These are phyloP conservation scores for Sebastes flavidus DNA, from an alignment of 2,797 vertebrate species.

Conservation along the genomic window DNA sequence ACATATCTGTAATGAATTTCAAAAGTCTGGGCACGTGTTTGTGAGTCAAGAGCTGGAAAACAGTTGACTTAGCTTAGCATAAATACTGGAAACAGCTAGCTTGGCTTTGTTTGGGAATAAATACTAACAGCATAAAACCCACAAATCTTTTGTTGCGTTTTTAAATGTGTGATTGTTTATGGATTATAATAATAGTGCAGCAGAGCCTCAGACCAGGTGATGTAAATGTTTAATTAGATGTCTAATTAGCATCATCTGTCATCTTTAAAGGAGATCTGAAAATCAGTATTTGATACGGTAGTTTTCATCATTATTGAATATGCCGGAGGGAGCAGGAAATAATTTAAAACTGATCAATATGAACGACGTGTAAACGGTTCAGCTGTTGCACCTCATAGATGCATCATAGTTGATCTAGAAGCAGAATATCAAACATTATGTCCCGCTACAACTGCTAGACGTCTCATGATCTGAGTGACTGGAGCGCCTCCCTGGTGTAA, in stretches of 20 bases:
- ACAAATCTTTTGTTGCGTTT: no score
- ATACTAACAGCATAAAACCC: neutral
- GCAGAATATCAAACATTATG: neutral
- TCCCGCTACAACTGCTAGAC: neutral
- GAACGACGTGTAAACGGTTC: no score
- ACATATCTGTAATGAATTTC: no score
- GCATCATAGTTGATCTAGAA: neutral
- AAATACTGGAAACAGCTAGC: no score
- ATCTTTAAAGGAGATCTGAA: neutral
- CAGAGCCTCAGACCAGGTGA: neutral
- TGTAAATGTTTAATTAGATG: neutral
- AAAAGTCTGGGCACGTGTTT: no score
- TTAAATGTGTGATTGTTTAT: neutral
- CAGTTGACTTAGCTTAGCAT: no score
- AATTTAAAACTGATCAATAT: neutral
- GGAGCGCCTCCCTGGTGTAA: neutral
- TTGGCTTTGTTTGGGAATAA: neutral
- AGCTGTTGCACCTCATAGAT: neutral
- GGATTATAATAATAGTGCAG: neutral
- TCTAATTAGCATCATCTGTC: neutral
- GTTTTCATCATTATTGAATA: neutral
- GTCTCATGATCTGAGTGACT: neutral
- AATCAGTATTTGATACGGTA: neutral
- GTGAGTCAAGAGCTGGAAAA: no score
- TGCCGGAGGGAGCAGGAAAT: neutral